Evolutionary conservation across 2,888 invertebrate genomes (phyloP).

Genomic region (Ariolimax columbianus): DNA sequence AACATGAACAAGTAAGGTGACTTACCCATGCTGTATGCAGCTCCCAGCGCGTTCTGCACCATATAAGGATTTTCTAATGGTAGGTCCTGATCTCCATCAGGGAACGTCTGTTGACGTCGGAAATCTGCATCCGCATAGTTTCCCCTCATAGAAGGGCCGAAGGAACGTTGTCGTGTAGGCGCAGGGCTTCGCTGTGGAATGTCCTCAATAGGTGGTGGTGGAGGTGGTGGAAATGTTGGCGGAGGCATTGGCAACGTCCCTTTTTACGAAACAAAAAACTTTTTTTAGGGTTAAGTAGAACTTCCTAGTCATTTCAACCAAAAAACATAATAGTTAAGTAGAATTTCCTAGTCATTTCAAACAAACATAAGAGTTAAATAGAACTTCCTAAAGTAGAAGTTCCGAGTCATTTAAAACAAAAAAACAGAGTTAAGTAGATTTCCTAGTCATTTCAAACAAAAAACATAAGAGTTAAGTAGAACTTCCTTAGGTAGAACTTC

Average conservation of each 20-base stretch:
- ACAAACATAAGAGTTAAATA: too few relatives aligned
- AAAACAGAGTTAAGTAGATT: too few relatives aligned
- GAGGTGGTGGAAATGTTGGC: constrained; percentile 69
- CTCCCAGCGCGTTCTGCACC: constrained; percentile 63
- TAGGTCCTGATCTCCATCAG: constrained; percentile 71
- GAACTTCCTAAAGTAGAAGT: too few relatives aligned
- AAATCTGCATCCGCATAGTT: constrained; percentile 72
- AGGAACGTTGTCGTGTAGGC: constrained; percentile 67
- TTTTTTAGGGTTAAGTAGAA: too few relatives aligned
- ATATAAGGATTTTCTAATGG: constrained; percentile 72
- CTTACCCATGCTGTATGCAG: constrained; percentile 54
- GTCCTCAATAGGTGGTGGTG: constrained; percentile 76
- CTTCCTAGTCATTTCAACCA: too few relatives aligned
- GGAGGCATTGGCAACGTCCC: constrained; percentile 71
- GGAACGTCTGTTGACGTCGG: constrained; percentile 59
- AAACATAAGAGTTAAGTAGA: too few relatives aligned
- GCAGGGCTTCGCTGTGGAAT: constrained; percentile 71
- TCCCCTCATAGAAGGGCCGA: constrained; percentile 71
- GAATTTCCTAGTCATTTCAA: too few relatives aligned
- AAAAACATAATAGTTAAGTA: too few relatives aligned
- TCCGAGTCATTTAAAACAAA: too few relatives aligned
- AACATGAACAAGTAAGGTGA: too few relatives aligned
- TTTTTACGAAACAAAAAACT: constrained; percentile 49
- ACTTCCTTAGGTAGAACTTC: too few relatives aligned
- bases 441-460: too few relatives aligned